Evolutionary conservation across 2,888 invertebrate species (phyloP).

Genomic region (Acanthopleura granulata): DNA sequence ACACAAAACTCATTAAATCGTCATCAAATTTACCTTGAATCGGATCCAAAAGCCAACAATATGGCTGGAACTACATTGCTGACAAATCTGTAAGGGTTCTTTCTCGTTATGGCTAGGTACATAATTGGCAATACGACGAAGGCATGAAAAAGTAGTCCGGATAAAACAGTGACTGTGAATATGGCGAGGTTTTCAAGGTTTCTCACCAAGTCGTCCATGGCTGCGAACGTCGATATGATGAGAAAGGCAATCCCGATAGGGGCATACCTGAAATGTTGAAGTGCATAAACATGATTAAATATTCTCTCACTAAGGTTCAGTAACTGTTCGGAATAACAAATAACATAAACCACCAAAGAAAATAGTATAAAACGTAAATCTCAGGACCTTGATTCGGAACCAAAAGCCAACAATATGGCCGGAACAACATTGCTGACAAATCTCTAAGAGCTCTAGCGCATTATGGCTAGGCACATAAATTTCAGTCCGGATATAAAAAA

Average conservation of each 20-base stretch:
- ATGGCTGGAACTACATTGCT: slow-evolving; percentile 6
- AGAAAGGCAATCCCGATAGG: slow-evolving; percentile 44
- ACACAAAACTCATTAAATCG: too few relatives aligned
- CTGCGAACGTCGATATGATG: slow-evolving; percentile 82
- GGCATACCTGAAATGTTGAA: slow-evolving; percentile 36
- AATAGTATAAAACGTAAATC: too few relatives aligned
- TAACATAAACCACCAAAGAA: too few relatives aligned
- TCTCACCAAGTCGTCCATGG: slow-evolving; percentile 76
- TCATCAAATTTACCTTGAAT: slow-evolving; percentile 17
- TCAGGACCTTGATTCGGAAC: too few relatives aligned
- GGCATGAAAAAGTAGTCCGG: slow-evolving; percentile 87
- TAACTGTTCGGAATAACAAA: too few relatives aligned
- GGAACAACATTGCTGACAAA: too few relatives aligned
- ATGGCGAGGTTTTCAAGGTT: slow-evolving; percentile 70
- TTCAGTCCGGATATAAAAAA: too few relatives aligned
- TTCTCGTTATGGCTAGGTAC: slow-evolving; percentile 82
- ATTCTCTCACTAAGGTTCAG: neutral
- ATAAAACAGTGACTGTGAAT: slow-evolving; percentile 81
- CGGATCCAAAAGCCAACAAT: slow-evolving; percentile 2
- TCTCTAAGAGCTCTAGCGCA: too few relatives aligned
- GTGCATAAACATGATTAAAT: neutral
- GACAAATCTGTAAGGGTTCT: slow-evolving; percentile 78
- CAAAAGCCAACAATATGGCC: too few relatives aligned
- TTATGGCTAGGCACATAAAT: too few relatives aligned
- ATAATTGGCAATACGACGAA: slow-evolving; percentile 85